These are phyloP conservation scores for Pogonus chalceus DNA, from an alignment of 1,140 invertebrate species.

Conservation along the genomic window DNA sequence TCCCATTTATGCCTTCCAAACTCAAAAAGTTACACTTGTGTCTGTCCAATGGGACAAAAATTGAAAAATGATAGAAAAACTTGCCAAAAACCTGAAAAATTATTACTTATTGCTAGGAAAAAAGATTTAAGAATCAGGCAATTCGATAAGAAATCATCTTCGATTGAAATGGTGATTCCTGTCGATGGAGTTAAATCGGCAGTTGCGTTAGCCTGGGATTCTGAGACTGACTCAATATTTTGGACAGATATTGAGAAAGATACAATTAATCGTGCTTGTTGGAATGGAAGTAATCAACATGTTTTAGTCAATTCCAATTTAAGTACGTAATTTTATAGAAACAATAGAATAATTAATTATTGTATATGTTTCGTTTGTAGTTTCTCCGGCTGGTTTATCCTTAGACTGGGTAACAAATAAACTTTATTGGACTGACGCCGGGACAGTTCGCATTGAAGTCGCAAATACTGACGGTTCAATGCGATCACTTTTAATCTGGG, in stretches of 20 bases:
- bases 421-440: conserved; percentile 82
- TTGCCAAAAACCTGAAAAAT: conserved; percentile 63
- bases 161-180: conserved; percentile 51
- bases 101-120: conserved; percentile 70
- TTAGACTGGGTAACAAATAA: conserved; percentile 80
- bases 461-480: conserved; percentile 66
- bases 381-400: conserved; percentile 64
- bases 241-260: conserved; percentile 81
- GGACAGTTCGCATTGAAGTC: conserved; percentile 72
- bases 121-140: conserved; percentile 69
- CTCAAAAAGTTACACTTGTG: conserved; percentile 56
- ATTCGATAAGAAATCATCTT: conserved; percentile 42
- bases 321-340: conserved; percentile 41
- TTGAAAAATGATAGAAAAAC: conserved; percentile 58
- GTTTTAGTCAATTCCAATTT: conserved; percentile 58
- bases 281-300: conserved; percentile 66
- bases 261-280: conserved; percentile 64
- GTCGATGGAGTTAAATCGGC: conserved; percentile 71
- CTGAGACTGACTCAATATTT: conserved; percentile 66
- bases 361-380: conserved; percentile 29
- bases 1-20: conserved; percentile 84
- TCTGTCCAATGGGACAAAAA: conserved; percentile 75
- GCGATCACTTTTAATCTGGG: conserved; percentile 65
- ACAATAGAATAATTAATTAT: conserved; percentile 4
- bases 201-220: conserved; percentile 75